Percentiles rank a stretch among this genome's conserved stretches.
Conservation (phyloP, 2,113 vertebrate species). For the Macrotis lagotis region DNA sequence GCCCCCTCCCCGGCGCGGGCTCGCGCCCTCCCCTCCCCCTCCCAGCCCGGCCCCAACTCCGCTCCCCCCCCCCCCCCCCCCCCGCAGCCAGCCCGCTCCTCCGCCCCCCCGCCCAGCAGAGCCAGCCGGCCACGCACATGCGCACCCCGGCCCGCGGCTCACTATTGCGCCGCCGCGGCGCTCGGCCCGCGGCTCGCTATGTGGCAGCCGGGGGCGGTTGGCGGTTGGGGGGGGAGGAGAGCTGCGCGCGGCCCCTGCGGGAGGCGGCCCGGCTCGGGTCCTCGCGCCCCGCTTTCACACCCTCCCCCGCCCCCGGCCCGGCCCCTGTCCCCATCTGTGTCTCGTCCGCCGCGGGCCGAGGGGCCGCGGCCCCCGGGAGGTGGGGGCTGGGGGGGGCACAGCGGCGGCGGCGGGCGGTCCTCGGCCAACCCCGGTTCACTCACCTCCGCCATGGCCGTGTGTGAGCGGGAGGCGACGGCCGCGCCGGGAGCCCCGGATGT, state of each 20-base stretch:
- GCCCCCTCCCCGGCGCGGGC: not conserved
- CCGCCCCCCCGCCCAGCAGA: not conserved
- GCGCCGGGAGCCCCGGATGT: conserved; percentile 81
- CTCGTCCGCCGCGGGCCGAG: not conserved
- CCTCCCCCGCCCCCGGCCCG: not conserved
- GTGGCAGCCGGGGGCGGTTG: conserved; percentile 55
- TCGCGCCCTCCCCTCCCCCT: not conserved
- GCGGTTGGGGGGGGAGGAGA: not conserved
- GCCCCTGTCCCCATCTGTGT: not conserved
- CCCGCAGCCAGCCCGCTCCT: not conserved
- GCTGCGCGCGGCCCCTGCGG: conserved; percentile 7
- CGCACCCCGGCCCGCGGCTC: conserved; percentile 54
- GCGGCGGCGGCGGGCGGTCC: conserved; percentile 49
- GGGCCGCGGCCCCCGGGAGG: not conserved
- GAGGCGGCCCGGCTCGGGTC: conserved; percentile 50
- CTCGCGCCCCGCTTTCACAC: not conserved
- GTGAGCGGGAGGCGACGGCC: conserved; percentile 75
- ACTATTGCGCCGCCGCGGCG: not conserved
- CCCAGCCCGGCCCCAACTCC: not conserved
- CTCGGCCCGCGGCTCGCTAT: not conserved
- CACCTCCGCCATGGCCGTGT: conserved; percentile 85
- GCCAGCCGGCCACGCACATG: conserved; percentile 46
- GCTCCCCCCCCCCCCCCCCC: not conserved
- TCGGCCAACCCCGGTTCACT: conserved; percentile 72
- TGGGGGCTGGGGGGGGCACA: not conserved